These are phyloP conservation scores for Dicyrtoma fusca DNA, from an alignment of 2,888 invertebrate species.

Conservation along the genomic window DNA sequence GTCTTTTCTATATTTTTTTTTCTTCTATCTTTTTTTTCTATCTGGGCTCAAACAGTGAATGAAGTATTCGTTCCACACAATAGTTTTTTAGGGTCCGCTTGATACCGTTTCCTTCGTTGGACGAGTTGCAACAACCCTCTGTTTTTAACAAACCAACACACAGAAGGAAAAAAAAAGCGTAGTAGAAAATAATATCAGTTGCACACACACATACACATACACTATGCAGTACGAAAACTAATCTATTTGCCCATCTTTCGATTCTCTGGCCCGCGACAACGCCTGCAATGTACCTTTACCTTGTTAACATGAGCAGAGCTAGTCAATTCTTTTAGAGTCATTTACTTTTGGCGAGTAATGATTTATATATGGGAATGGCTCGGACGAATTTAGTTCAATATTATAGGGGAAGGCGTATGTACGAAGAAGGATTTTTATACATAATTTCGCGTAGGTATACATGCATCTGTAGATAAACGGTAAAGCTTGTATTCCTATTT, in stretches of 20 bases:
- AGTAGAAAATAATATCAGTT: background rate
- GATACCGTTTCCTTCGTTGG: slow-evolving; percentile 26
- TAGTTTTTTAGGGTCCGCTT: slow-evolving; percentile 34
- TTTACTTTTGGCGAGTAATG: no score
- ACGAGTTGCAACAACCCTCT: slow-evolving; percentile 7
- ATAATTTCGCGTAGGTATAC: no score
- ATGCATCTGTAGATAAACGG: no score
- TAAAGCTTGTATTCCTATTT: no score
- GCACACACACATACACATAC: background rate
- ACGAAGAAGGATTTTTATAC: no score
- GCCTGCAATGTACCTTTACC: background rate
- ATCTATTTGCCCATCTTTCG: slow-evolving; percentile 38
- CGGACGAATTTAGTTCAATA: no score
- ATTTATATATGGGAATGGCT: no score
- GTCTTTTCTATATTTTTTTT: background rate
- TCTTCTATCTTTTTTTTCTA: no score
- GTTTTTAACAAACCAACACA: slow-evolving; percentile 17
- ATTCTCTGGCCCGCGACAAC: slow-evolving; percentile 40
- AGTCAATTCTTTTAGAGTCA: no score
- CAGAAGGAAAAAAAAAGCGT: slow-evolving; percentile 17
- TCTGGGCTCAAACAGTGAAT: slow-evolving; percentile 17
- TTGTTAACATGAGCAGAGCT: slow-evolving; percentile 5
- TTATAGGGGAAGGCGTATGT: no score
- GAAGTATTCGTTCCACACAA: slow-evolving; percentile 34
- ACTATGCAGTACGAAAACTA: slow-evolving; percentile 6